Evolutionary conservation across 2,888 invertebrate genomes (phyloP).

Genomic region (Beris chalybata): DNA sequence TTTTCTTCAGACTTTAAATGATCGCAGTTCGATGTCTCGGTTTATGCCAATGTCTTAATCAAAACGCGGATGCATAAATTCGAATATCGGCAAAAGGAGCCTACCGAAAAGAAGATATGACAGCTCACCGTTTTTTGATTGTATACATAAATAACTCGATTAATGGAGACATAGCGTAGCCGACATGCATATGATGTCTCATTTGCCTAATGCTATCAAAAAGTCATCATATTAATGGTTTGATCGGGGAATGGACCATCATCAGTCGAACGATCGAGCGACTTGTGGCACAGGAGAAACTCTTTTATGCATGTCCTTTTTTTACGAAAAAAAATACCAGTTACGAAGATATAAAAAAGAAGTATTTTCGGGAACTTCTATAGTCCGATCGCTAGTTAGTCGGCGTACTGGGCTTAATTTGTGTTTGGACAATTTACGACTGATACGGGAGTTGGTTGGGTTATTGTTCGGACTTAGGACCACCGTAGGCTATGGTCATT

Average conservation of each 20-base stretch:
- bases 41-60: conserved; percentile 33
- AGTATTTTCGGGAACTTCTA: too few relatives aligned
- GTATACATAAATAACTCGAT: conserved; percentile 39
- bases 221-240: conserved; percentile 35
- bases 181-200: conserved; percentile 37
- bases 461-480: conserved; percentile 12
- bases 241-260: not conserved
- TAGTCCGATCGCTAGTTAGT: conserved; percentile 10
- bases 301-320: conserved; percentile 4
- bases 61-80: conserved; percentile 39
- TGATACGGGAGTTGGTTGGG: not conserved
- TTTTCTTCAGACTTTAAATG: too few relatives aligned
- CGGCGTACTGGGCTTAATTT: conserved; percentile 29
- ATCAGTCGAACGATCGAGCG: too few relatives aligned
- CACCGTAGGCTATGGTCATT: conserved; percentile 5
- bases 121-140: conserved; percentile 38
- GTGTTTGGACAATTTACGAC: conserved; percentile 34
- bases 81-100: conserved; percentile 12
- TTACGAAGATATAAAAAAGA: too few relatives aligned
- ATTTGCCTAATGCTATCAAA: conserved; percentile 36
- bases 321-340: not conserved
- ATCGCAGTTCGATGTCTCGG: conserved; percentile 2
- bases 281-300: conserved; percentile 5
- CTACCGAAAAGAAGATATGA: conserved; percentile 24
- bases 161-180: conserved; percentile 32